Evolutionary conservation across 1,140 invertebrate genomes (phyloP).

Genomic region (Tigriopus japonicus): DNA sequence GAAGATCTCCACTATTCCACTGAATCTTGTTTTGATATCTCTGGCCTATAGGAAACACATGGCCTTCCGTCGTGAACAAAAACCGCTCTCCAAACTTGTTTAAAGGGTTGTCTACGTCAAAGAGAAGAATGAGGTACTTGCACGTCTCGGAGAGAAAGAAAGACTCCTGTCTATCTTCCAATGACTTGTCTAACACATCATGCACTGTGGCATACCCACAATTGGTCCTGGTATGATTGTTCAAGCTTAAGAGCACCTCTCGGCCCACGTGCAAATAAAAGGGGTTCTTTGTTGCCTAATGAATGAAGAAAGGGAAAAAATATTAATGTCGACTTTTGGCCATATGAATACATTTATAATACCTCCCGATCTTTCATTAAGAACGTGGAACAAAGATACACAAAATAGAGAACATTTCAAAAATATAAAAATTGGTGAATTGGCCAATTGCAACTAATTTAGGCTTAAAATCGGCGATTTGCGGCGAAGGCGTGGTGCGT

Average conservation of each 20-base stretch:
- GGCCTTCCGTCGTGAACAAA: constrained; percentile 48
- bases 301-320: background rate
- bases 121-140: constrained; percentile 79
- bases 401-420: too few species aligned
- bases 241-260: constrained; percentile 40
- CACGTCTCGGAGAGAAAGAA: constrained; percentile 97
- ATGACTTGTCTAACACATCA: constrained; percentile 68
- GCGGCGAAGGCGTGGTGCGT: too few species aligned
- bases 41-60: constrained; percentile 37
- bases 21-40: constrained; percentile 27
- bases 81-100: constrained; percentile 36
- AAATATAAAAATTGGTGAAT: too few species aligned
- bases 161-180: constrained; percentile 97
- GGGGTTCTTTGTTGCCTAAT: constrained; percentile 41
- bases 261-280: constrained; percentile 49
- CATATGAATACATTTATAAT: too few species aligned
- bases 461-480: too few species aligned
- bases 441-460: too few species aligned
- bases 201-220: constrained; percentile 51
- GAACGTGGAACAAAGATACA: too few species aligned
- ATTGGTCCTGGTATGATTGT: constrained; percentile 35
- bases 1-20: constrained; percentile 17
- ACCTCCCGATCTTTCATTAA: too few species aligned
- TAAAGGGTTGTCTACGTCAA: constrained; percentile 43
- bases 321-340: background rate